Evolutionary conservation across 2,113 vertebrate species (phyloP), one percentile per base, ranked within the genome.

Genomic region (Aplodontia rufa): DNA sequence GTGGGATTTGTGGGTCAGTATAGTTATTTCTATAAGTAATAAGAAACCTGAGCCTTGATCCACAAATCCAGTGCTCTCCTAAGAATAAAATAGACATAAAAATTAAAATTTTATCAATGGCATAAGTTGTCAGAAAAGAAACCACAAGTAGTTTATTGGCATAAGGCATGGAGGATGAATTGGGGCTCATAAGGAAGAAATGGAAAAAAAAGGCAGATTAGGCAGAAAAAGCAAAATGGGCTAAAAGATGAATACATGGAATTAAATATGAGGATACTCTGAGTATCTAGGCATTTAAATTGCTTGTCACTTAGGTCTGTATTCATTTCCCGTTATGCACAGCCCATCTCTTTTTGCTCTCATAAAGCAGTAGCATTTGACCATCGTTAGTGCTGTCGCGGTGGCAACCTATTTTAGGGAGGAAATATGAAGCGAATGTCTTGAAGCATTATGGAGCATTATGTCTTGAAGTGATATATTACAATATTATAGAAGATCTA

Each of bases 381-480:
- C 6, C 37, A 53, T 55, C 2, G 0, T 75, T 80, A 81, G 32
- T 89, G 75, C 62, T 82, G 9, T 82, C 47, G 95, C 47, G 71
- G 51, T 81, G 64, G 19, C 78, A 71, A 78, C 40, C 24, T 90
- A 47, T 84, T 85, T 94, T 92, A 83, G 51, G 37, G 68, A 95
- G 9, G 75, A 89, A 93, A 96, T 68, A 68, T 76, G 75, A 82
- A 94, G 45, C 51, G 90, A 94, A 92, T 51, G 14, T 91, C 32
- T 88, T 87, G 13, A 86, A 32, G 51, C 71, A 12, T 81, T 90
- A 40, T n/a, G n/a, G n/a, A n/a, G n/a, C n/a, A n/a, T n/a, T n/a
- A n/a, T n/a, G n/a, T n/a, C n/a, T n/a, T n/a, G n/a, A n/a, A n/a
- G n/a, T n/a, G n/a, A n/a, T n/a, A n/a, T n/a, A n/a, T n/a, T n/a